Evolutionary conservation across 2,797 vertebrate genomes (phyloP).

Genomic region (Mionectes olivaceus): DNA sequence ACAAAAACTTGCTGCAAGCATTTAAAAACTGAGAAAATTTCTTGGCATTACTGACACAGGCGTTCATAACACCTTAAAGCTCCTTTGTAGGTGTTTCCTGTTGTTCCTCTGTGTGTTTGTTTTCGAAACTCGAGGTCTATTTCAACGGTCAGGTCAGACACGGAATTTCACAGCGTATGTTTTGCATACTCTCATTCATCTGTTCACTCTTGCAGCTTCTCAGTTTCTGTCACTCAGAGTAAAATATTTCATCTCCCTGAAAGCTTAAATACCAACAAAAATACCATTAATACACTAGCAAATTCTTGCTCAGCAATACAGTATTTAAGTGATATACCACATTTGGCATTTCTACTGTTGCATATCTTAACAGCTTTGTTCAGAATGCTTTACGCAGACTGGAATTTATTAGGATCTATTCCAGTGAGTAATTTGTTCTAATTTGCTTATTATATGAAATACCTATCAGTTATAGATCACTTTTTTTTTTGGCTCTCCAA

Average conservation of each 20-base stretch:
- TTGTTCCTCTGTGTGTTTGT: background rate
- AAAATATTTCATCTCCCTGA: background rate
- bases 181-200: background rate
- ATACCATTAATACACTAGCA: background rate
- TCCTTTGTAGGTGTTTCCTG: background rate
- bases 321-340: background rate
- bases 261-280: background rate
- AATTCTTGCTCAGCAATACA: background rate
- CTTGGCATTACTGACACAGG: background rate
- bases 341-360: background rate
- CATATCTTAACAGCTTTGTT: background rate
- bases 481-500: background rate
- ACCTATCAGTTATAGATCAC: constrained; percentile 6
- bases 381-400: background rate
- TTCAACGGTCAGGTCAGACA: background rate
- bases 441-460: constrained; percentile 27
- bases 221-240: background rate
- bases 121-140: background rate
- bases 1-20: background rate
- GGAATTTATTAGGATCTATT: constrained; percentile 10
- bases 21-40: background rate
- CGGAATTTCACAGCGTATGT: background rate
- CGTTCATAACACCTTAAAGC: background rate
- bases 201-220: background rate
- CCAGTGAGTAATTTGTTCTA: constrained; percentile 2